Base-by-base conservation (phyloP, 1,140 invertebrate genomes). In the Cotesia chilonis region DNA sequence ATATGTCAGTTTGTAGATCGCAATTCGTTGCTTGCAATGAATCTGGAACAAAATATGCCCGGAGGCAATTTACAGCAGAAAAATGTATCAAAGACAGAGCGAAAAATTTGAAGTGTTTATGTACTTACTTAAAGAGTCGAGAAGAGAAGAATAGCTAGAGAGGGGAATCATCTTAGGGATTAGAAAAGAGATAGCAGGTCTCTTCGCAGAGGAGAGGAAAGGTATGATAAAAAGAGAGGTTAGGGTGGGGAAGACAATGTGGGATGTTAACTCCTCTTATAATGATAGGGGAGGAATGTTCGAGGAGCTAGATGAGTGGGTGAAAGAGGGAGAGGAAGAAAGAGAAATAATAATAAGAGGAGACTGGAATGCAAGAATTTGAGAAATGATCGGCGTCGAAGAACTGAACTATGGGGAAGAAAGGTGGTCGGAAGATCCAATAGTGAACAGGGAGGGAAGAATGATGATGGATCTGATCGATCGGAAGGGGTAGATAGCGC, bases 121-220 rank as follows among this genome's bases (percentile, higher is more conserved):
- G n/a, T n/a, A n/a, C n/a, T n/a, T n/a, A n/a, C n/a, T n/a, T n/a
- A n/a, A n/a, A n/a, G n/a, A n/a, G 51, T 17, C 12, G 63, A 64
- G n/a, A 68, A 38, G 17, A 74, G 69, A 52, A 69, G 73, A n/a
- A 75, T 71, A 69, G 75, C 70, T 0, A 73, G 37, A 6, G 71
- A n/a, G 73, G 4, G 73, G 68, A 10, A 72, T 75, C 14, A 28
- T 75, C 28, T 71, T 36, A 57, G 73, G 73, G 4, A 35, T 71
- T 0, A 75, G 64, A 35, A 64, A 63, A 36, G 70, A 64, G 7
- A 54, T 55, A 28, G 1, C 28, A 28, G 28, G 28, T n/a, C 12
- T 20, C 14, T 4, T 20, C 54, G 47, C 47, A 1, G 57, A 71
- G 51, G 51, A 52, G 14, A 59, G 59, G 59, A 57, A 0, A 37